Conservation (phyloP, 2,888 invertebrate genomes). For the Idaea biselata region DNA sequence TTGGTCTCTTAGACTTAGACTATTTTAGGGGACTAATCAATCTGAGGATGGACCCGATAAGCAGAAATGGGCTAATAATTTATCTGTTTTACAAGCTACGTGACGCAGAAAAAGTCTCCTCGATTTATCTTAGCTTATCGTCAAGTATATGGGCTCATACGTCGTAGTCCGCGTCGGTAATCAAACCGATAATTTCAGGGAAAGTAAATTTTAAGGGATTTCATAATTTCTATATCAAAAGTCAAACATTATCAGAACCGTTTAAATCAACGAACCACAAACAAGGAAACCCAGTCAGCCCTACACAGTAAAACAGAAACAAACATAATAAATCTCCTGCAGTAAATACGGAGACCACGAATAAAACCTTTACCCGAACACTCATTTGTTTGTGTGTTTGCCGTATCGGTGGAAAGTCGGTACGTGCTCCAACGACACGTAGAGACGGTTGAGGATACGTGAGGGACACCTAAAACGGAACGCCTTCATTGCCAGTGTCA, state of each 20-base stretch:
- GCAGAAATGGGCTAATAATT: too few relatives aligned
- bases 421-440: constrained; percentile 56
- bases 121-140: too few relatives aligned
- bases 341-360: constrained; percentile 33
- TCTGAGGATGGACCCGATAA: too few relatives aligned
- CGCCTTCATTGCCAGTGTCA: constrained; percentile 70
- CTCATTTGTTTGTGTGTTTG: constrained; percentile 48
- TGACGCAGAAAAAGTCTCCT: too few relatives aligned
- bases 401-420: constrained; percentile 63
- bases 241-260: neutral
- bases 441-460: constrained; percentile 50
- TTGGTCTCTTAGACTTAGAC: too few relatives aligned
- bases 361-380: constrained; percentile 36
- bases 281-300: neutral
- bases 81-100: too few relatives aligned
- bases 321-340: constrained; percentile 12
- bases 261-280: neutral
- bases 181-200: too few relatives aligned
- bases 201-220: neutral
- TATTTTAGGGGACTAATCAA: too few relatives aligned
- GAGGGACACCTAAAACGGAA: constrained; percentile 63
- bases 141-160: too few relatives aligned
- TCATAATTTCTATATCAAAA: neutral
- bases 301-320: constrained; percentile 9
- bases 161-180: too few relatives aligned